Evolutionary conservation across 2,888 invertebrate genomes (phyloP).

Genomic region (Lagria hirta): DNA sequence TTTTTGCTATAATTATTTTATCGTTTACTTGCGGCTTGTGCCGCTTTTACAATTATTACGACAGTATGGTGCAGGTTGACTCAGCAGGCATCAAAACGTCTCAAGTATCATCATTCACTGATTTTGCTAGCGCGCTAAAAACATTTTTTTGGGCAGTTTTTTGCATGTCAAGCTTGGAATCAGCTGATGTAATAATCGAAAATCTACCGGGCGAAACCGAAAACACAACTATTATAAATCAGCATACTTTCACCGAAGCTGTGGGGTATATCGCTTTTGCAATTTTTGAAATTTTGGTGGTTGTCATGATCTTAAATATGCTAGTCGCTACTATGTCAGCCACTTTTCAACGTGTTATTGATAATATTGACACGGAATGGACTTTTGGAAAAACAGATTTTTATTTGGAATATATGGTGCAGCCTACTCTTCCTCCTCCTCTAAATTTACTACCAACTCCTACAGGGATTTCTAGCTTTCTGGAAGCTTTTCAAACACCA

Average conservation of each 20-base stretch:
- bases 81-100: conserved; percentile 60
- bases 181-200: conserved; percentile 66
- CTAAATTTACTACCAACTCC: conserved; percentile 69
- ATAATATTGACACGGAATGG: conserved; percentile 73
- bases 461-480: conserved; percentile 54
- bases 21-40: conserved; percentile 65
- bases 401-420: conserved; percentile 72
- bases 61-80: conserved; percentile 54
- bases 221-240: conserved; percentile 56
- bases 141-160: conserved; percentile 72
- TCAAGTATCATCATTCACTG: conserved; percentile 63
- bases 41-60: conserved; percentile 66
- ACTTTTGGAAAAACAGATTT: conserved; percentile 74
- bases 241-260: conserved; percentile 64
- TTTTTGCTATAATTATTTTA: conserved; percentile 62
- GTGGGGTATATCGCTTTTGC: conserved; percentile 70
- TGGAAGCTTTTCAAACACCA: conserved; percentile 57
- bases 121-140: conserved; percentile 61
- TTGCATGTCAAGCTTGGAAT: conserved; percentile 66
- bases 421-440: conserved; percentile 69
- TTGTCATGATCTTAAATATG: conserved; percentile 76
- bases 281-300: conserved; percentile 69
- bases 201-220: conserved; percentile 58
- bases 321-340: conserved; percentile 79
- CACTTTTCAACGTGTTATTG: conserved; percentile 69